Evolutionary conservation across 35 echinoderm and acorn worm species (phyloP), one percentile per base, ranked within the genome.

Genomic region (Diadema setosum): DNA sequence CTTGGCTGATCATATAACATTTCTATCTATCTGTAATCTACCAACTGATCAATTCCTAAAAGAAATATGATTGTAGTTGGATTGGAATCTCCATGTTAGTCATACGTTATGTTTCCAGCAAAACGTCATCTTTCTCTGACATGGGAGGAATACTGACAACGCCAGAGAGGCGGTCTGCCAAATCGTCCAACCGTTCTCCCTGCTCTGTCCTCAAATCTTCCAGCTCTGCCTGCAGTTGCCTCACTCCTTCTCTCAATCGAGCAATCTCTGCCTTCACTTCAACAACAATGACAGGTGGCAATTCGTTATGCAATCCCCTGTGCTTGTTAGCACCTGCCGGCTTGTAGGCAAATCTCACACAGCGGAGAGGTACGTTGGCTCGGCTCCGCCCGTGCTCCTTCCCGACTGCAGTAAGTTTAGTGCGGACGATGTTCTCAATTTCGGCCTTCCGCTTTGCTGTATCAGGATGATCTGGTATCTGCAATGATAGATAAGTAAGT

Each of bases 101-200:
- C n/a, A n/a, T n/a, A n/a, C n/a, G n/a, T n/a, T 60, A n/a, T 0
- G 5, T 59, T 26, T 59, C 56, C 56, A 59, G 4, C 29, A 15
- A 59, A 59, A 18, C 5, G 20, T 59, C 56, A 59, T 15, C 56
- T 59, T 78, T 78, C 44, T 78, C 73, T 41, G 30, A 78, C 73
- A 78, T 78, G 15, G 73, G 73, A 41, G 73, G 73, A 41, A 78
- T 78, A 43, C 73, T 41, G 11, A 78, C 73, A 78, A 44, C 73
- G n/a, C 44, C 44, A 21, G 37, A 20, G 14, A 78, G 20, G 27
- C 40, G 27, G 24, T 78, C 73, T 39, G 73, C 73, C 39, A 78
- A 78, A 36, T 21, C 73, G 44, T 78, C 73, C 20, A 78, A 78
- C 16, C 36, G 29, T 44, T 78, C 27, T 18, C 37, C n/a, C 73